These are phyloP conservation scores for Stegophylla sp. DNA, from an alignment of 2,888 invertebrate species.

Conservation along the genomic window DNA sequence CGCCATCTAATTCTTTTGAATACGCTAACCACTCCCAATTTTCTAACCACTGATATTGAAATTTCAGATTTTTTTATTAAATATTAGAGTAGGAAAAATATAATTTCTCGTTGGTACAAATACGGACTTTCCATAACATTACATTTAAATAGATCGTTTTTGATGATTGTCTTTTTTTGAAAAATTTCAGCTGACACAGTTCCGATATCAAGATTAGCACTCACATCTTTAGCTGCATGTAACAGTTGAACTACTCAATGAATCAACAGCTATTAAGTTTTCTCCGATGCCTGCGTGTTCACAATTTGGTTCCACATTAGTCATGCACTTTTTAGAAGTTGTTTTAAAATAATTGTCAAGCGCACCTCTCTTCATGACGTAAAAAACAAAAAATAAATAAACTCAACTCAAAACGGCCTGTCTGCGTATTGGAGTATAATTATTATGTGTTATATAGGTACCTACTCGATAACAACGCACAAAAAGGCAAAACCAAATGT, in stretches of 20 bases:
- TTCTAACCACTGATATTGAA: too few relatives aligned
- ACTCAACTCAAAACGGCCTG: too few relatives aligned
- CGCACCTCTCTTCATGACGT: too few relatives aligned
- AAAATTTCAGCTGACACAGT: neutral
- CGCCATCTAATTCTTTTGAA: conserved; percentile 7
- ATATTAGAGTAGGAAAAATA: neutral
- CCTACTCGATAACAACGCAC: too few relatives aligned
- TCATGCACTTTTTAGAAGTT: too few relatives aligned
- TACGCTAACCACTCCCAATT: neutral
- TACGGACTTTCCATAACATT: neutral
- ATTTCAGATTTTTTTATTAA: neutral
- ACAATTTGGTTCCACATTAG: too few relatives aligned
- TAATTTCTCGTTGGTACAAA: neutral
- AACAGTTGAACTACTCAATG: neutral
- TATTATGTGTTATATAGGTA: too few relatives aligned
- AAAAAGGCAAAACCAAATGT: too few relatives aligned
- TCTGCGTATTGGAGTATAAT: too few relatives aligned
- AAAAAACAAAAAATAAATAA: too few relatives aligned
- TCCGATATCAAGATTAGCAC: neutral
- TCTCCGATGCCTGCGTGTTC: neutral
- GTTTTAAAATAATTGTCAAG: too few relatives aligned
- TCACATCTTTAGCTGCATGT: neutral
- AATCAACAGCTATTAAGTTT: neutral
- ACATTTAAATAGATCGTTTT: neutral
- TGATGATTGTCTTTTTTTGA: neutral